These are phyloP conservation scores for Heliconius aoede DNA, from an alignment of 2,888 invertebrate species.

Conservation along the genomic window DNA sequence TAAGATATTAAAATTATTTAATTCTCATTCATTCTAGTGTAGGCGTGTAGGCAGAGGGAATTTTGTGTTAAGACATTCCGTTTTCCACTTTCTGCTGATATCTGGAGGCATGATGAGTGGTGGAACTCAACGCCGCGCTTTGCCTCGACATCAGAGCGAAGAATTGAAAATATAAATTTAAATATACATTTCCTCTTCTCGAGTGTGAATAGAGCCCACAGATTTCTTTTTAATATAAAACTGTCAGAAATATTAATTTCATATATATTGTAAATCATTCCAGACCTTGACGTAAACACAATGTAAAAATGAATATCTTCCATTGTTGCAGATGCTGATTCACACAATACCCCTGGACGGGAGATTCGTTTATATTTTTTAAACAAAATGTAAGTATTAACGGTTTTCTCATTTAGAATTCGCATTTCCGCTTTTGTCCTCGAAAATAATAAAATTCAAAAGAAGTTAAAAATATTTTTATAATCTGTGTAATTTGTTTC, in stretches of 20 bases:
- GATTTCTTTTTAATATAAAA: too few relatives aligned
- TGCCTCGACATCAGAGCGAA: too few relatives aligned
- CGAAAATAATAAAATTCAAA: conserved; percentile 30
- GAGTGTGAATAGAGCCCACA: too few relatives aligned
- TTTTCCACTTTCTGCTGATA: too few relatives aligned
- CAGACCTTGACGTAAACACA: conserved; percentile 9
- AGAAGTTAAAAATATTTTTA: conserved; percentile 29
- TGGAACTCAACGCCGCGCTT: too few relatives aligned
- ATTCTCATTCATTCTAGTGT: too few relatives aligned
- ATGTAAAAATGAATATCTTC: conserved; percentile 39
- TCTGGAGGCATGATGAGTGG: too few relatives aligned
- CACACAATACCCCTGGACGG: conserved; percentile 67
- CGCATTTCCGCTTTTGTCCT: conserved; percentile 35
- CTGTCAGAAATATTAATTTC: not conserved
- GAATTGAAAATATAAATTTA: too few relatives aligned
- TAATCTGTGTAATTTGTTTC: not conserved
- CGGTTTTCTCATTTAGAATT: conserved; percentile 24
- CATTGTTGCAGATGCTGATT: conserved; percentile 75
- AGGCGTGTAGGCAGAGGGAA: too few relatives aligned
- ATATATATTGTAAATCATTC: conserved; percentile 12
- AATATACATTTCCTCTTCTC: too few relatives aligned
- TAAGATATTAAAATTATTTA: too few relatives aligned
- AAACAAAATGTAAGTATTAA: conserved; percentile 72
- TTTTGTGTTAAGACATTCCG: too few relatives aligned
- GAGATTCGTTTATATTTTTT: conserved; percentile 69